Base-by-base conservation (phyloP, 2,888 invertebrate species). In the Physocephala rufipes region DNA sequence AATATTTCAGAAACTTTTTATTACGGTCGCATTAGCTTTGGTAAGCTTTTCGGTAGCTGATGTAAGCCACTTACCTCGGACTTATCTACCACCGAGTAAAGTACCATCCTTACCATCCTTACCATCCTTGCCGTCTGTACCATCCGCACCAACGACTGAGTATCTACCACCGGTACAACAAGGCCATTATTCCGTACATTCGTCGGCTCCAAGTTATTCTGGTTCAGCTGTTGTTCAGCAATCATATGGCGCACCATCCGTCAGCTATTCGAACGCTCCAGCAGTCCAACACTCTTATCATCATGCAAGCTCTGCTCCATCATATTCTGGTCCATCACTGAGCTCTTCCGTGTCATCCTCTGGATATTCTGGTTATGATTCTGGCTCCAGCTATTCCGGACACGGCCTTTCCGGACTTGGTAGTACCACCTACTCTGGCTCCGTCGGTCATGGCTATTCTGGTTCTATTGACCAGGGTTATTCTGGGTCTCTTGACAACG, bases 41-140 rank as follows among this genome's bases (percentile, higher is more conserved):
- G 75, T 81, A 76, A 83, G 83, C 74, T 74, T 80, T 77, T 83
- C 79, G 70, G 77, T 81, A 43, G 85, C 84, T 78, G 84, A 84
- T 80, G 84, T 84, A 28, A 85, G 84, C 77, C 84, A 84, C 67
- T 77, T 84, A 78, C 26, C 77, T 53, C 81, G 75, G 70, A 74
- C 74, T 47, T 84, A 84, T 64, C 75, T 83, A 79, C 83, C 82
- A 36, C 82, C 82, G 15, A 71, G 43, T 26, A 73, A 61, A 70
- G 58, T 47, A 47, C 16, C 69, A 36, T 24, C 74, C 43, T 77
- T 76, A 66, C 74, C 58, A 74, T 77, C 75, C 63, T 79, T 80
- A 65, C 79, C n/a, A n/a, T n/a, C n/a, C n/a, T n/a, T n/a, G n/a
- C n/a, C n/a, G n/a, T n/a, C n/a, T n/a, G 58, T 47, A 47, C 16